Conservation (phyloP, 2,797 vertebrate genomes). For the Melanogrammus aeglefinus region DNA sequence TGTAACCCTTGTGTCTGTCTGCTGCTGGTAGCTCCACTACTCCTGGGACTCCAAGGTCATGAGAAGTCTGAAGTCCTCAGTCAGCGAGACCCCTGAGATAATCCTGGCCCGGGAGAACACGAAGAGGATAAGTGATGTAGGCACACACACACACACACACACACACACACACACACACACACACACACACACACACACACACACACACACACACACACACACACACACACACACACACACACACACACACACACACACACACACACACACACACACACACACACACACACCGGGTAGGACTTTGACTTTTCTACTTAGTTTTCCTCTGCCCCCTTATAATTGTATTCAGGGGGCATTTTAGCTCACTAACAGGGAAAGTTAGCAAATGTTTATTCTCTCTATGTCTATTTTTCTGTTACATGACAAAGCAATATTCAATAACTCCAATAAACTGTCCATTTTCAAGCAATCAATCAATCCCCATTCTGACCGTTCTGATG, state of each 20-base stretch:
- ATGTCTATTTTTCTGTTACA: no score
- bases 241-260: neutral
- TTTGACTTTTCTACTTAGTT: no score
- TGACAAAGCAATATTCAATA: no score
- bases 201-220: neutral
- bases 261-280: neutral
- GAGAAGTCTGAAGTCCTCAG: constrained; percentile 60
- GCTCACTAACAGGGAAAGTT: no score
- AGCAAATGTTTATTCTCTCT: no score
- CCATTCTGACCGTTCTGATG: no score
- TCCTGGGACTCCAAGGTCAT: constrained; percentile 71
- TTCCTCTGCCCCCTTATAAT: no score
- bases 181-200: neutral
- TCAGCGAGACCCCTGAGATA: constrained; percentile 70
- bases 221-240: neutral
- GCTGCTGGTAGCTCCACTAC: constrained; percentile 63
- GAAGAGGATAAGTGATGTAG: constrained; percentile 69
- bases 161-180: constrained; percentile 15
- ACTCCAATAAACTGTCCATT: no score
- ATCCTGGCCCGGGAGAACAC: constrained; percentile 71
- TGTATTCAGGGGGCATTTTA: no score
- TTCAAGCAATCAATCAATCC: no score
- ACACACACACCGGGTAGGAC: neutral
- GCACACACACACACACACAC: constrained; percentile 11
- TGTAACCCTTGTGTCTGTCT: constrained; percentile 14